Evolutionary conservation across 1,140 invertebrate species (phyloP), one percentile per base, ranked within the genome.

Genomic region (Drosophila oshimai): DNA sequence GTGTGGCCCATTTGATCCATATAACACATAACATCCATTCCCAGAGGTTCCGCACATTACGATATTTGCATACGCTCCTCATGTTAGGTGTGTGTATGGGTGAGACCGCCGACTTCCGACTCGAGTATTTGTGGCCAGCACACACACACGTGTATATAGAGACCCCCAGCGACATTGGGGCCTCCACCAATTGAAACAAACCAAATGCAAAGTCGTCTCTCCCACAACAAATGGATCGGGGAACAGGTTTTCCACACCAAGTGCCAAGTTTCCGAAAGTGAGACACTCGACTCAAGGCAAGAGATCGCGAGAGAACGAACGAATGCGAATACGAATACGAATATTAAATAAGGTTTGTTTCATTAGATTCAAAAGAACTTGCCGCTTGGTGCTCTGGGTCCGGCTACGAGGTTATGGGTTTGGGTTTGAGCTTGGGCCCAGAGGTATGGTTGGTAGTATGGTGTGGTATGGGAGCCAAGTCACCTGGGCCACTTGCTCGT

Each of bases 311-410:
- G 29, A 53, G 49, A 15, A 13, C 22, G 0, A 42, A 10, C 20
- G n/a, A 26, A 12, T 17, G 18, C 46, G n/a, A 20, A 29, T 36
- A 49, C 18, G 20, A 28, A 15, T 20, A 64, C 58, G 81, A 87
- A 86, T 86, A 86, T 86, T 86, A 86, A 86, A 74, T 77, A 87
- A 86, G 73, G 65, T 50, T 70, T 86, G 81, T 86, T 86, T 86
- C 80, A 81, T 69, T 86, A 76, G 75, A 76, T 80, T 76, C 81
- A 87, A 87, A 80, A 86, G 80, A 86, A 86, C 72, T 68, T 75
- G 81, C 80, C 80, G 80, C 75, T n/a, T n/a, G n/a, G n/a, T 75
- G 73, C 33, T 26, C 29, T 18, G 24, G 61, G 55, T 45, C 31
- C 28, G 18, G 55, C 57, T 26, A 7, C 20, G 20, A 7, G 13